A percentile compares a stretch with the other conserved stretches of the same genome.
phyloP scores from a whole-genome alignment of 2,797 vertebrate species.

The Adrianichthys oophorus region DNA sequence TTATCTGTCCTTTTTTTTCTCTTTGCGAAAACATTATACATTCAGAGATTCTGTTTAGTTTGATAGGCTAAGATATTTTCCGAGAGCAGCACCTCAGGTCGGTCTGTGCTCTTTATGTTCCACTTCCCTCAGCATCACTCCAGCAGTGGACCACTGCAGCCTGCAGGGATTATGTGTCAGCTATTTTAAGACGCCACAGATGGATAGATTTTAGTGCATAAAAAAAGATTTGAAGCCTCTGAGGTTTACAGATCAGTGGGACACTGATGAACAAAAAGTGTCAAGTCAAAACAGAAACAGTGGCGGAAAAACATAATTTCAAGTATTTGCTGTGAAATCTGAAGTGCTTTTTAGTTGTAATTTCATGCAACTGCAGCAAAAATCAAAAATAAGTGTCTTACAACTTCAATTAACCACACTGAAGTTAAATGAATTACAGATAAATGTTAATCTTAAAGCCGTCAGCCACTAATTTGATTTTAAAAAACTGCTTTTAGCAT shows the following conservation, averaged over 20 bases:
- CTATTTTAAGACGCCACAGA: slow-evolving; percentile 58
- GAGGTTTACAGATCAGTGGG: slow-evolving; percentile 4
- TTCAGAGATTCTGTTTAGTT: not conserved
- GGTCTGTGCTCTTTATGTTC: slow-evolving; percentile 43
- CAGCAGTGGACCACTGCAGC: slow-evolving; percentile 32
- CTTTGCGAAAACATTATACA: not conserved
- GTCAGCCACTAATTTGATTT: not conserved
- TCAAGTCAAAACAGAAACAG: no score
- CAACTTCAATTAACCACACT: not conserved
- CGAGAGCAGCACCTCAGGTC: slow-evolving; percentile 20
- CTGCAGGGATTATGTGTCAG: slow-evolving; percentile 60
- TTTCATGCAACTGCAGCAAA: not conserved
- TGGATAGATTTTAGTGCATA: slow-evolving; percentile 49
- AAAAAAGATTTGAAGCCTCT: slow-evolving; percentile 29
- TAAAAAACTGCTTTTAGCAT: not conserved
- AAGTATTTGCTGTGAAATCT: not conserved
- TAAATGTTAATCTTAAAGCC: not conserved
- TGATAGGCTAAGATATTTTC: slow-evolving; percentile 15
- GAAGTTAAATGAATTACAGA: not conserved
- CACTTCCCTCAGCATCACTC: slow-evolving; percentile 42
- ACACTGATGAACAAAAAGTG: not conserved
- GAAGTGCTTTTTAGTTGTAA: not conserved
- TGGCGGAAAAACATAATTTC: not conserved
- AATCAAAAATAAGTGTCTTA: not conserved
- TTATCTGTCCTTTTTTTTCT: slow-evolving; percentile 8